Percentiles rank a stretch among this genome's conserved stretches.
Evolutionary conservation across 2,797 vertebrate genomes (phyloP).

Genomic region (Pipistrellus kuhlii): DNA sequence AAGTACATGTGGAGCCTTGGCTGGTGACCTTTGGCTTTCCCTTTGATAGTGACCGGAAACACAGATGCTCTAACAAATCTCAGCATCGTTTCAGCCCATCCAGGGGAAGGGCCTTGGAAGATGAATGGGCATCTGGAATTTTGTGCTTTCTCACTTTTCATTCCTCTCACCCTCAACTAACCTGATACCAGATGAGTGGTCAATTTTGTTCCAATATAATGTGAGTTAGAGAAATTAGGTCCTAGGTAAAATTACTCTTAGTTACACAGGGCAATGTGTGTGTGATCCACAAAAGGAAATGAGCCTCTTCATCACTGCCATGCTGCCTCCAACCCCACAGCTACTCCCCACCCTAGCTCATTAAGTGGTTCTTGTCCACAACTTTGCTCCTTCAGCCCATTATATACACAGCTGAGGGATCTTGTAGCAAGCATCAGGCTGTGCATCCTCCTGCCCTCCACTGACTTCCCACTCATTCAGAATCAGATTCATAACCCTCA

Average conservation of each 20-base stretch:
- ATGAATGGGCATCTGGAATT: background rate
- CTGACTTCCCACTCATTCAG: background rate
- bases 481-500: background rate
- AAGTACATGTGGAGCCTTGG: fast-evolving
- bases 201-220: background rate
- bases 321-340: background rate
- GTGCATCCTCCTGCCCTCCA: background rate
- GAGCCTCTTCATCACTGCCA: background rate
- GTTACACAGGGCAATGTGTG: fast-evolving
- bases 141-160: background rate
- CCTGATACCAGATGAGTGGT: background rate
- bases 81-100: background rate
- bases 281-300: background rate
- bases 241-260: background rate
- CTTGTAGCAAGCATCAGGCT: background rate
- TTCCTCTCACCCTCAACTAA: background rate
- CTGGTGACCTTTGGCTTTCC: background rate
- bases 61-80: background rate
- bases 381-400: background rate
- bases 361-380: background rate
- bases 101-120: background rate
- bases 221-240: background rate
- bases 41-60: background rate
- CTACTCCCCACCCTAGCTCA: background rate
- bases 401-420: too few species aligned